Evolutionary conservation across 2,113 vertebrate genomes (phyloP), one percentile per base, ranked within the genome.

Genomic region (Odontesthes bonariensis): DNA sequence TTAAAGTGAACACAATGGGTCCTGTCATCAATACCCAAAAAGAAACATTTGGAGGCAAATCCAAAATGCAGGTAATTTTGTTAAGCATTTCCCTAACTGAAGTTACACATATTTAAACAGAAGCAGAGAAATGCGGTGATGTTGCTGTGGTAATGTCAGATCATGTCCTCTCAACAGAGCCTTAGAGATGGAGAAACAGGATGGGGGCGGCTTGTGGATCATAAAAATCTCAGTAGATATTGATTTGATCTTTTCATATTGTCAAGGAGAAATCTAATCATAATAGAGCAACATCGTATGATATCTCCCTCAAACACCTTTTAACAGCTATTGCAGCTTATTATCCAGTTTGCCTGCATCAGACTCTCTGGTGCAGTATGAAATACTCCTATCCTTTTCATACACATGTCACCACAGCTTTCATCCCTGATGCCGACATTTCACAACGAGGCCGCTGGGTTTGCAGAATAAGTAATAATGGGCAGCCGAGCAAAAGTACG

Each of bases 161-260:
- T 89, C 73, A 83, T 86, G 69, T 64, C 72, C 84, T 89, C 71
- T 88, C 85, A 83, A 75, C 69, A 77, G 85, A 84, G 83, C 60
- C 69, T n/a, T 33, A 20, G 73, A 84, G 77, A 75, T 55, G 63
- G 58, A 58, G 31, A 51, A 60, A 57, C 19, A 16, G 55, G 66
- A 72, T 47, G 66, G 72, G 81, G 75, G 77, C 69, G 81, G 85
- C 74, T 83, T 53, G 79, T 60, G 87, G 82, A 91, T 91, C 91
- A 93, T 93, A 88, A 89, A 92, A 90, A 89, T 87, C 88, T 92
- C 91, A 89, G 89, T 91, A 88, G 87, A 76, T 93, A 93, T 93
- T 87, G 90, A 93, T 91, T 89, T 92, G 90, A 91, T 91, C 88
- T 91, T 92, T 92, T 91, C 92, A 91, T 91, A 90, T 93, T 91